Evolutionary conservation across 2,797 vertebrate species (phyloP).

Genomic region (Eulemur mongoz): DNA sequence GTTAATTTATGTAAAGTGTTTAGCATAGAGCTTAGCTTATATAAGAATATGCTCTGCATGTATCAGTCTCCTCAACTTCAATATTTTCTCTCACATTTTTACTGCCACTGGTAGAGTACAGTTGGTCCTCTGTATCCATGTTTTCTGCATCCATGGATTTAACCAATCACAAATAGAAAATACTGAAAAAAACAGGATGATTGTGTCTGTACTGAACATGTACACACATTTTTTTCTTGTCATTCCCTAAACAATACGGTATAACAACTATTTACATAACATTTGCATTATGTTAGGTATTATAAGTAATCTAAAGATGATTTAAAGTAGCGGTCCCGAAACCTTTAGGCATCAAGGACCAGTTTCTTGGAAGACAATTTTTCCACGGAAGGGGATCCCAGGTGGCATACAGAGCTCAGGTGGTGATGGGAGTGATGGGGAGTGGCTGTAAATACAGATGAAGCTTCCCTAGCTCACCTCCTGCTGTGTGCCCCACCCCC

Average conservation of each 20-base stretch:
- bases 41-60: neutral
- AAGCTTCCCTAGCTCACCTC: no score
- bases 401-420: no score
- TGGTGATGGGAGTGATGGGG: no score
- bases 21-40: neutral
- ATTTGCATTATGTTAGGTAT: neutral
- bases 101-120: neutral
- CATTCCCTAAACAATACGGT: neutral
- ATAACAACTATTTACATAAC: neutral
- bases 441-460: no score
- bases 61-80: neutral
- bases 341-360: no score
- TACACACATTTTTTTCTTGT: neutral
- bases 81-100: neutral
- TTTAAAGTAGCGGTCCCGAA: neutral
- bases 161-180: neutral
- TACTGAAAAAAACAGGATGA: neutral
- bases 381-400: fast-evolving
- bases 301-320: neutral
- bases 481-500: no score
- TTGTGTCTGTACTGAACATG: neutral
- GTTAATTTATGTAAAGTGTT: neutral
- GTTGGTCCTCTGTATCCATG: neutral
- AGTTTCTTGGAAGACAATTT: no score
- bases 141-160: neutral